Percentiles rank a stretch among this genome's conserved stretches.
phyloP scores from a whole-genome alignment of 2,113 vertebrate genomes.

The Colius striatus region DNA sequence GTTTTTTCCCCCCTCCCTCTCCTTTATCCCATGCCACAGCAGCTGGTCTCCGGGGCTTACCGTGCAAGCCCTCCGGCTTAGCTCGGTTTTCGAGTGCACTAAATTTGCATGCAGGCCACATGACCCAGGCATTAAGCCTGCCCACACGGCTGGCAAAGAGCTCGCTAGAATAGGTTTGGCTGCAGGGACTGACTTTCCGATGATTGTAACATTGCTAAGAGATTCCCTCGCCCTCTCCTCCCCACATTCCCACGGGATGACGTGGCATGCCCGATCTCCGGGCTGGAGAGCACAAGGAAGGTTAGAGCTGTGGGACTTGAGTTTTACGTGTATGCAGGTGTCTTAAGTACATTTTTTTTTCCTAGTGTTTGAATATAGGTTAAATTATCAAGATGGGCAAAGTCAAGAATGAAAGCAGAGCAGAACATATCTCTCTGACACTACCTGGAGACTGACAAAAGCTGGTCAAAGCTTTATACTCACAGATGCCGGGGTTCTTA shows the following conservation, averaged over 20 bases:
- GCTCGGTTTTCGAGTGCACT: background rate
- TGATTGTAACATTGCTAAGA: background rate
- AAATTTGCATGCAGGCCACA: background rate
- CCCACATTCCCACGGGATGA: background rate
- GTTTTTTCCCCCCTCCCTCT: background rate
- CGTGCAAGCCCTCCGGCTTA: background rate
- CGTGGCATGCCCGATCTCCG: background rate
- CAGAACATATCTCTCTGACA: background rate
- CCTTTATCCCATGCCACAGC: background rate
- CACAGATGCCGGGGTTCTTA: background rate
- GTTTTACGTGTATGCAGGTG: background rate
- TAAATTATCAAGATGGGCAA: background rate
- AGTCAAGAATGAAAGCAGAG: background rate
- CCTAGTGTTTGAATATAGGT: background rate
- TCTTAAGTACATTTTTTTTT: background rate
- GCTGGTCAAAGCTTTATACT: background rate
- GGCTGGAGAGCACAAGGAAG: background rate
- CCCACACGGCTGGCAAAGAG: background rate
- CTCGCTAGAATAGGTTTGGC: background rate
- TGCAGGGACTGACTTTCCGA: background rate
- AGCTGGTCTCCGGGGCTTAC: slow-evolving; percentile 15
- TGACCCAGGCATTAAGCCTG: slow-evolving; percentile 2
- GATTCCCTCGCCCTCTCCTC: background rate
- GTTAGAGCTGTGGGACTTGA: background rate
- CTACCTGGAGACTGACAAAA: background rate